A percentile compares a stretch with the other conserved stretches of the same genome.
Conservation (phyloP, 92 coral and sea anemone species). For the Actinostola sp. region DNA sequence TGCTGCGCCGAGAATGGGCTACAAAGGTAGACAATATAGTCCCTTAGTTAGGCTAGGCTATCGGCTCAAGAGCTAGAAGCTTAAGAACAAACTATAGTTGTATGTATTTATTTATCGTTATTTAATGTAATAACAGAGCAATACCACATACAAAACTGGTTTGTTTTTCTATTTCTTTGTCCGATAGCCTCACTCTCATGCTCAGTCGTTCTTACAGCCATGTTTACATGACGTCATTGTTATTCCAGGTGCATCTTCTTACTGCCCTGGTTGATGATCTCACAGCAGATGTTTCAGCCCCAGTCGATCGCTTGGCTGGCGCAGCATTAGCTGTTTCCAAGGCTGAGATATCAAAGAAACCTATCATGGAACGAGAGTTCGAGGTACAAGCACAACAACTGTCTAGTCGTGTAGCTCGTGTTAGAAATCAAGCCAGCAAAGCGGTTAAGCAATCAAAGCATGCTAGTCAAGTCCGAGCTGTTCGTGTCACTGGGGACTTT, state of each 20-base stretch:
- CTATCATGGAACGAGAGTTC: conserved; percentile 77
- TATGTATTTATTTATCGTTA: too few species aligned
- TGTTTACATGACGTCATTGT: neutral
- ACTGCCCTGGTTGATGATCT: conserved; percentile 95
- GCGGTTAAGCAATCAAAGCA: conserved; percentile 83
- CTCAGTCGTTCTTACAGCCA: neutral
- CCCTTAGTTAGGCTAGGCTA: too few species aligned
- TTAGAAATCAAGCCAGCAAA: conserved; percentile 89
- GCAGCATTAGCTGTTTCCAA: conserved; percentile 91
- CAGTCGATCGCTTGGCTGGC: conserved; percentile 98
- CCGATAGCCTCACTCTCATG: too few species aligned
- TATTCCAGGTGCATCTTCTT: conserved; percentile 82
- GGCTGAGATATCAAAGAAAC: conserved; percentile 75
- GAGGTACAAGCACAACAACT: conserved; percentile 95
- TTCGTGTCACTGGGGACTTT: conserved; percentile 96
- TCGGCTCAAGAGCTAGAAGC: too few species aligned
- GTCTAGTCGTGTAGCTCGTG: conserved; percentile 89
- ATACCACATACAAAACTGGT: too few species aligned
- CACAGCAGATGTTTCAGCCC: conserved; percentile 98
- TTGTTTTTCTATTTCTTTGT: too few species aligned
- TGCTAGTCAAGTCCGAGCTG: conserved; percentile 80
- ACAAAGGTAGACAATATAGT: conserved; percentile 64
- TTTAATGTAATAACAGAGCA: too few species aligned
- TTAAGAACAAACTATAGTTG: neutral
- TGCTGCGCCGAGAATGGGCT: conserved; percentile 96